Base-by-base conservation (phyloP, 2,888 invertebrate genomes). In the Melipona beecheii region DNA sequence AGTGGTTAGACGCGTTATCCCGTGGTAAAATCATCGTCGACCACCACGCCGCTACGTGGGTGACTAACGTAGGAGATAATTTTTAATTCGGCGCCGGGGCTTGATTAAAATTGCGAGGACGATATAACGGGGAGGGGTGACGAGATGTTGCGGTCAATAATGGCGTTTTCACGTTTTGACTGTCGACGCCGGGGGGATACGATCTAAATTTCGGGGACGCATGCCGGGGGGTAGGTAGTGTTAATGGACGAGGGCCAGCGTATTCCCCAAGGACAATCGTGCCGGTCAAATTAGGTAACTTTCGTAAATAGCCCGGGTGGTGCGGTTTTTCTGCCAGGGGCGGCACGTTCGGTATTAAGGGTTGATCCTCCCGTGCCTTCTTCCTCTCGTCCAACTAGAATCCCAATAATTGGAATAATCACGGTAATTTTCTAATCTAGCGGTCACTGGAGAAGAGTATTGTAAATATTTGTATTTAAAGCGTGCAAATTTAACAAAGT, bases 151-250 rank as follows among this genome's bases (percentile, higher is more conserved):
- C 81, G 84, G 81, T 89, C 89, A 89, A 88, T 89, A 90, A 89
- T 90, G 90, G 90, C 90, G 86, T 89, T 89, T 89, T 90, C 90
- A 84, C 90, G 90, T 89, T 90, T 88, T 85, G 84, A 82, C 85
- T 76, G 84, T 65, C 80, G 79, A 66, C 72, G 78, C 68, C 68
- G 49, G 71, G 76, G 86, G 81, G 81, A 83, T 82, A 62, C 86
- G 87, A 90, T 89, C 89, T 86, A 86, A 87, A 87, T 90, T 89
- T 88, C 74, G 77, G 66, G 78, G 71, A 82, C 54, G 84, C 60
- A 56, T 72, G 72, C 49, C 50, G 88, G 87, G 89, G 85, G 27
- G n/a, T n/a, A n/a, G 27, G 76, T 84, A 76, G 89, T 88, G 89
- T 89, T 89, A 89, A 89, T 89, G 89, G 90, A 88, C 89, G 84